A percentile compares a stretch with the other conserved stretches of the same genome.
Evolutionary conservation across 1,140 invertebrate species (phyloP).

Genomic region (Fopius arisanus): DNA sequence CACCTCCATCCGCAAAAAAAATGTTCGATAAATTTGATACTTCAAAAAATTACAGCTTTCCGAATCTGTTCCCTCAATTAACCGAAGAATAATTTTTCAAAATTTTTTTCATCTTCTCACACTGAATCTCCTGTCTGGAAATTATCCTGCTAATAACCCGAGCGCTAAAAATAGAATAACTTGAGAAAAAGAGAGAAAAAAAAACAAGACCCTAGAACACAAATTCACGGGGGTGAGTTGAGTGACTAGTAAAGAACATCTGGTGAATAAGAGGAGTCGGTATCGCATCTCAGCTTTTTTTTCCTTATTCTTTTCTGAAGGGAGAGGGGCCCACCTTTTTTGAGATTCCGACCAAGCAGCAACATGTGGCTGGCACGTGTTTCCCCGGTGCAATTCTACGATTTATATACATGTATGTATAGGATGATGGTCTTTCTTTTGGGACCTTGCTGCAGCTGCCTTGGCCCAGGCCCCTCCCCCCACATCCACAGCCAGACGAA

Average conservation of each 20-base stretch:
- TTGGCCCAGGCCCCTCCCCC: neutral
- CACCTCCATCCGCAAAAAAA: too few species aligned
- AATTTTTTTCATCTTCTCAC: too few species aligned
- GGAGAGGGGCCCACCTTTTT: conserved; percentile 2
- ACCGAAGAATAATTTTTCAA: too few species aligned
- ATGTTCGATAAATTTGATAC: too few species aligned
- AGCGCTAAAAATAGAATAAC: neutral
- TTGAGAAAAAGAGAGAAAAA: neutral
- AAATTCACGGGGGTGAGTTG: conserved; percentile 6
- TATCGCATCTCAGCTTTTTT: neutral
- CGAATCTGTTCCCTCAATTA: too few species aligned
- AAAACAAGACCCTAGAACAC: neutral
- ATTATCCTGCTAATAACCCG: neutral
- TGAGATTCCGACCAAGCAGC: conserved; percentile 49
- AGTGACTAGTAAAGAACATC: conserved; percentile 8
- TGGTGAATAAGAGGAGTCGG: conserved; percentile 8
- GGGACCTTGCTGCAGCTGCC: conserved; percentile 4
- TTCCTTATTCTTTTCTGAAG: neutral
- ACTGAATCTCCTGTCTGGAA: neutral
- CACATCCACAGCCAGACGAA: neutral
- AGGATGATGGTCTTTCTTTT: conserved; percentile 31
- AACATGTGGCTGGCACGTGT: conserved; percentile 65
- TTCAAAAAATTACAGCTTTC: too few species aligned
- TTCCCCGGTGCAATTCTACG: conserved; percentile 47
- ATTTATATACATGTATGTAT: conserved; percentile 45